Evolutionary conservation across 1,140 invertebrate genomes (phyloP), one percentile per base, ranked within the genome.

Genomic region (Drosophila mauritiana): DNA sequence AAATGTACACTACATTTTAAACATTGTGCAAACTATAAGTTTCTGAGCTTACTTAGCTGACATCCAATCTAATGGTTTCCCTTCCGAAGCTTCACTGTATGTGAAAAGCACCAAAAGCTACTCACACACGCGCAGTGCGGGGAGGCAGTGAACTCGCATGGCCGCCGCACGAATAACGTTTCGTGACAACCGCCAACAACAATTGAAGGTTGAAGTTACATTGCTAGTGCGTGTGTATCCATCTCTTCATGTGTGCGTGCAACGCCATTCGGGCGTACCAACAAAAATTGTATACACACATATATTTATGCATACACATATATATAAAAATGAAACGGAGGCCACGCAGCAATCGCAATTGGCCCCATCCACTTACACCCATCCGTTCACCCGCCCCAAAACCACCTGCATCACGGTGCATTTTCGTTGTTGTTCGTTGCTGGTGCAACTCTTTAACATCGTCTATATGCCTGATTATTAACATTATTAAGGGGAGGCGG

Each of bases 141-240:
- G 83, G 83, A 74, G 80, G 85, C 84, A 89, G 77, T 89, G 84
- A 89, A 89, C 84, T 89, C 84, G 80, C 80, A 89, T 89, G 84
- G 84, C 84, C 84, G 75, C 73, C 73, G 84, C 84, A 89, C 84
- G 84, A 89, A 89, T 90, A 90, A 80, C 84, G 85, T 89, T 89
- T 89, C 84, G 84, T 89, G 84, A 89, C 78, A 80, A 75, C 53
- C 64, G 68, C 74, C 75, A 85, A 78, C 83, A 64, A 79, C 85
- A 89, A 89, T 90, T 89, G 84, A 89, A 89, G 84, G 84, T 89
- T 89, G 84, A 84, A 84, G 84, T 86, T 86, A 86, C 83, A 89
- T 63, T 72, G 83, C 69, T 51, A 45, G 49, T 79, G 52, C 39
- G 53, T 73, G 70, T 79, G 74, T 70, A 17, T 54, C 67, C 42